Conservation (phyloP, 2,113 vertebrate species). For the Charina bottae region DNA sequence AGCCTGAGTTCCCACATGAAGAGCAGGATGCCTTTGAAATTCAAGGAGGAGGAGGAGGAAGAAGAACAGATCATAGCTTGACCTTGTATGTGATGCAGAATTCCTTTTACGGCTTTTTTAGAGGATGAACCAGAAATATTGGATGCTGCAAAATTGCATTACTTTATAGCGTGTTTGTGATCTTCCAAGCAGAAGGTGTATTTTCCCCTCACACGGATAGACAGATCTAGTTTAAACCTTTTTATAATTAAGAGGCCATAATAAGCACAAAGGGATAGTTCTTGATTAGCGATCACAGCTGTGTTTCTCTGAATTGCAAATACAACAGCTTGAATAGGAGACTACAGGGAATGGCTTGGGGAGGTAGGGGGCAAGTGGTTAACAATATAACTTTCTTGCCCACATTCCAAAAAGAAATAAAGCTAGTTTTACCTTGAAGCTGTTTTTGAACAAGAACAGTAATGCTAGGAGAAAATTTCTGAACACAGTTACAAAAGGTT, state of each 20-base stretch:
- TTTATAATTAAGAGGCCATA: constrained; percentile 12
- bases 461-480: background rate
- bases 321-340: constrained; percentile 22
- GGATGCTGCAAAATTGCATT: background rate
- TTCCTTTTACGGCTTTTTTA: background rate
- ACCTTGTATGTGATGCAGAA: background rate
- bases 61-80: background rate
- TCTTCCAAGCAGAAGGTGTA: background rate
- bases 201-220: too few relatives aligned
- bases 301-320: constrained; percentile 19
- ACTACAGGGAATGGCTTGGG: background rate
- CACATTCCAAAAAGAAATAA: background rate
- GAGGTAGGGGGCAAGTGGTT: background rate
- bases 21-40: background rate
- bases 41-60: too few relatives aligned
- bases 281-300: constrained; percentile 31
- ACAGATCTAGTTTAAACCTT: background rate
- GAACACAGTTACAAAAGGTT: background rate
- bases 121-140: background rate
- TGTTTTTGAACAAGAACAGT: background rate
- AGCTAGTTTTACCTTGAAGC: background rate
- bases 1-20: background rate
- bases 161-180: background rate
- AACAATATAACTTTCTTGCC: background rate
- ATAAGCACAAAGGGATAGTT: constrained; percentile 26